Conservation (phyloP, 92 coral and sea anemone genomes). For the Umimayanthus chanpuru region DNA sequence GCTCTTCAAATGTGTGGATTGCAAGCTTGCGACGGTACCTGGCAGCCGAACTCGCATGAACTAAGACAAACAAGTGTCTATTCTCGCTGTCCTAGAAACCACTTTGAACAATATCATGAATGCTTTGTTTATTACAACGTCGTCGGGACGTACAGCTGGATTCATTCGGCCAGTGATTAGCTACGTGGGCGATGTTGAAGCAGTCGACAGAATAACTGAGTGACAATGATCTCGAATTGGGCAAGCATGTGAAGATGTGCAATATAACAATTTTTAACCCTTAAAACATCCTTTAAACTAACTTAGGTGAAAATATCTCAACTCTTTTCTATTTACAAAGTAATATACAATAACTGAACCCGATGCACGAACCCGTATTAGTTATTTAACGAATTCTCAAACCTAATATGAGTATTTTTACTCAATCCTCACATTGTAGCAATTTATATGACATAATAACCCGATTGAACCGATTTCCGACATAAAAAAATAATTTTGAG, state of each 20-base stretch:
- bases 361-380: too few species aligned
- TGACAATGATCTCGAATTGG: not conserved
- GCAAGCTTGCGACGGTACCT: not conserved
- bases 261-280: not conserved
- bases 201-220: too few species aligned
- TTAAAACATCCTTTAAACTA: not conserved
- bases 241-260: not conserved
- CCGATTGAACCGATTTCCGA: too few species aligned
- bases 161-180: not conserved
- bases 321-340: too few species aligned
- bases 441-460: too few species aligned
- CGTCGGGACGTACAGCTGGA: not conserved
- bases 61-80: not conserved
- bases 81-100: not conserved
- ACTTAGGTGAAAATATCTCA: too few species aligned
- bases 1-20: conserved; percentile 8
- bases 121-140: not conserved
- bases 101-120: not conserved
- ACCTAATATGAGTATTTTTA: too few species aligned
- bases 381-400: too few species aligned
- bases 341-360: too few species aligned
- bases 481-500: too few species aligned
- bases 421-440: too few species aligned
- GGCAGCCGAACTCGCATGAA: too few species aligned
- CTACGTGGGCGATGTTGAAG: not conserved